Percentiles rank a stretch among this genome's conserved stretches.
Conservation (phyloP, 1,140 invertebrate species). For the Pygmarrhopalites habei region DNA sequence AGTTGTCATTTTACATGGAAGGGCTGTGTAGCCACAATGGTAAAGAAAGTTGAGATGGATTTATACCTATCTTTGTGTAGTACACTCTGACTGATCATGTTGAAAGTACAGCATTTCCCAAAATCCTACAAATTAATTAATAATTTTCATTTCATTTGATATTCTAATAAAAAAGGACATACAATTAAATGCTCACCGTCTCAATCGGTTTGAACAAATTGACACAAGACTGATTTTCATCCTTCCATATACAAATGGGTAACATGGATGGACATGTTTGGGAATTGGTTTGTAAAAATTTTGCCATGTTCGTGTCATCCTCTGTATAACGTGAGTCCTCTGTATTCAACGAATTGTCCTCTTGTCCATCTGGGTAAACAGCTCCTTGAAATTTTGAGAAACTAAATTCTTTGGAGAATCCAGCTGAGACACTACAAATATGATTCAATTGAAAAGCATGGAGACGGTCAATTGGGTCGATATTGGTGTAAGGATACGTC, state of each 20-base stretch:
- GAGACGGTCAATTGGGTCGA: no score
- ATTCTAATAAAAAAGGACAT: no score
- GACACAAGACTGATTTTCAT: constrained; percentile 49
- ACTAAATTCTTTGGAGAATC: constrained; percentile 29
- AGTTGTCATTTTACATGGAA: neutral
- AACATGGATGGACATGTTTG: constrained; percentile 33
- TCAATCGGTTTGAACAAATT: constrained; percentile 65
- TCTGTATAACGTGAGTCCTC: no score
- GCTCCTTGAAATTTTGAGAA: constrained; percentile 9
- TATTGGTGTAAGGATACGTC: no score
- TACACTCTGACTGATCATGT: constrained; percentile 46
- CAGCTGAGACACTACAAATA: constrained; percentile 18
- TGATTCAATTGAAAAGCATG: no score
- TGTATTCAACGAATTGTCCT: no score
- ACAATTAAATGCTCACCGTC: no score
- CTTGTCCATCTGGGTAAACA: neutral
- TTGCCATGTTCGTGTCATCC: neutral
- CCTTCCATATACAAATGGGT: constrained; percentile 29
- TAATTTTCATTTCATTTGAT: no score
- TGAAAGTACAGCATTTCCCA: constrained; percentile 55
- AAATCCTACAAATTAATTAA: no score
- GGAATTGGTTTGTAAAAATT: constrained; percentile 10
- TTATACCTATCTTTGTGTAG: constrained; percentile 21
- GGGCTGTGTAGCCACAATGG: neutral
- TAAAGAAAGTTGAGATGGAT: no score